A percentile compares a stretch with the other conserved stretches of the same genome.
Evolutionary conservation across 2,888 invertebrate genomes (phyloP).

Genomic region (Timandra comae): DNA sequence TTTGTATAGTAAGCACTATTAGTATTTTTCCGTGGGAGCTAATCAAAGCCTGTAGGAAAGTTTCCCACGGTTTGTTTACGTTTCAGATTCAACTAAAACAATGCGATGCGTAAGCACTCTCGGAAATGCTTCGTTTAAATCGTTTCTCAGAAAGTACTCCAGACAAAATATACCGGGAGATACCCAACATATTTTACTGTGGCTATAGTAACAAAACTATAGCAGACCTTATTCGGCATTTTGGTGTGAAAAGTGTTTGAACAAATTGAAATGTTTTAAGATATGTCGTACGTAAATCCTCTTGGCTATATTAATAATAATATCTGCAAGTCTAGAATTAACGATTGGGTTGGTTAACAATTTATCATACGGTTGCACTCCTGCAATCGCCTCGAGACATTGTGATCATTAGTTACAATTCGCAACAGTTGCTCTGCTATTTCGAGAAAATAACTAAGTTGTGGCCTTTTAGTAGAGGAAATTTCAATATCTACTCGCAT

Average conservation of each 20-base stretch:
- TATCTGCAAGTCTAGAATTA: constrained; percentile 40
- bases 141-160: no score
- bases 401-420: constrained; percentile 56
- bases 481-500: constrained; percentile 16
- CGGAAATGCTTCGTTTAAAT: constrained; percentile 5
- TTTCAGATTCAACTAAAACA: constrained; percentile 38
- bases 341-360: constrained; percentile 44
- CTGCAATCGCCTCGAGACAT: constrained; percentile 43
- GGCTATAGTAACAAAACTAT: no score
- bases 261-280: no score
- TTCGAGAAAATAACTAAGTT: constrained; percentile 47
- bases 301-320: constrained; percentile 28
- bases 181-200: no score
- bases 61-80: constrained; percentile 57
- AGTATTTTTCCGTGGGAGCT: no score
- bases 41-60: no score
- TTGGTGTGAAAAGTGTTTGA: no score
- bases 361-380: constrained; percentile 49
- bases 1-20: no score
- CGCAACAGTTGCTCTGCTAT: constrained; percentile 56
- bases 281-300: constrained; percentile 1
- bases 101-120: constrained; percentile 37
- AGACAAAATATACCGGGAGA: no score
- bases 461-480: constrained; percentile 32
- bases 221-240: no score